Evolutionary conservation across 2,113 vertebrate genomes (phyloP).

Genomic region (Grammomys surdaster): DNA sequence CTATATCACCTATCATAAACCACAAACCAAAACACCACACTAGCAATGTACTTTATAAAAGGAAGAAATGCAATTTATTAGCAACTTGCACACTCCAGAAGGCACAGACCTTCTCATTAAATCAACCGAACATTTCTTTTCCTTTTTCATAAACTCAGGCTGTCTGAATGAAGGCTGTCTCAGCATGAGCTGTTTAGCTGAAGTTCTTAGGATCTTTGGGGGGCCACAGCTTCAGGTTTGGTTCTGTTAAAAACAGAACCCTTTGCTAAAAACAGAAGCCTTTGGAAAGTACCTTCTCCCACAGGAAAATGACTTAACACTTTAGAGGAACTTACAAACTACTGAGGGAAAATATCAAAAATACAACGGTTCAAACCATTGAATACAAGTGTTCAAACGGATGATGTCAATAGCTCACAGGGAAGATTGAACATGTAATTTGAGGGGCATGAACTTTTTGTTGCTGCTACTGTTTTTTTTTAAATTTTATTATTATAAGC

Average conservation of each 20-base stretch:
- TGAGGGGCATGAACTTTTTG: constrained; percentile 24
- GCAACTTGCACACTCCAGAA: constrained; percentile 72
- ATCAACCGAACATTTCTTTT: constrained; percentile 65
- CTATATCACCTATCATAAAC: constrained; percentile 78
- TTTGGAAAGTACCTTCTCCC: constrained; percentile 23
- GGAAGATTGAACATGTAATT: neutral
- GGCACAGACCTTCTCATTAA: constrained; percentile 69
- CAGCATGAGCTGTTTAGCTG: neutral
- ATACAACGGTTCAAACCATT: neutral
- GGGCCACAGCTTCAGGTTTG: neutral
- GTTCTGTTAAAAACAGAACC: constrained; percentile 30
- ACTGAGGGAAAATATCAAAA: constrained; percentile 38
- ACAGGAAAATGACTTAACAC: neutral
- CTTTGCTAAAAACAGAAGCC: constrained; percentile 37
- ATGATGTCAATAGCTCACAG: constrained; percentile 8
- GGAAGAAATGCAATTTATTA: constrained; percentile 77
- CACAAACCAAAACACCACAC: constrained; percentile 74
- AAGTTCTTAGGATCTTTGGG: neutral
- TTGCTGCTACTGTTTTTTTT: neutral
- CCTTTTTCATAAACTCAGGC: neutral
- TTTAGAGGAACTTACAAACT: constrained; percentile 56
- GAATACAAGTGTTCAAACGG: neutral
- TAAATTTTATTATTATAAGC: neutral
- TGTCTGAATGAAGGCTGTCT: constrained; percentile 48
- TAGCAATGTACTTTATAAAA: constrained; percentile 72